phyloP scores from a whole-genome alignment of 2,797 vertebrate genomes.

The Peromyscus attwateri region DNA sequence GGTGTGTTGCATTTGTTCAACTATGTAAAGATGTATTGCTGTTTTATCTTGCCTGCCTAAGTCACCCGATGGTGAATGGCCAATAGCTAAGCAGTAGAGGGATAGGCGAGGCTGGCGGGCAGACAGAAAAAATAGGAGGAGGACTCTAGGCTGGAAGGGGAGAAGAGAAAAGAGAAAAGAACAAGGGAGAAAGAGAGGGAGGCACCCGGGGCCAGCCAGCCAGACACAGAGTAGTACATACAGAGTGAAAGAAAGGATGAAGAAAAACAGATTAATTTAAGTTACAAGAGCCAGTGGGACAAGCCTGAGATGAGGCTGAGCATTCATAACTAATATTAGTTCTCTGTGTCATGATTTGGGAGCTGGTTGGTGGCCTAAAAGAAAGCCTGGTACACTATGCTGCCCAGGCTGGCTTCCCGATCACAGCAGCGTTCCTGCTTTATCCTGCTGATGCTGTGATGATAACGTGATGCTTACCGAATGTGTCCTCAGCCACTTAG shows the following conservation, averaged over 20 bases:
- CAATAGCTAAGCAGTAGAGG: too few relatives aligned
- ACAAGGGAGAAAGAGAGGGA: neutral
- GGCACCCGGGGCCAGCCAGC: neutral
- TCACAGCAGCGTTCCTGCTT: neutral
- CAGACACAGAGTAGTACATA: neutral
- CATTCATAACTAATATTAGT: neutral
- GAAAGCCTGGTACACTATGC: neutral
- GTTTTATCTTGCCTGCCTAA: neutral
- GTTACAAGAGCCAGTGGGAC: neutral
- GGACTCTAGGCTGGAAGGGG: too few relatives aligned
- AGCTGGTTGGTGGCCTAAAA: neutral
- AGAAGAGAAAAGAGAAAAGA: neutral
- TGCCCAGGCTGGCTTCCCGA: neutral
- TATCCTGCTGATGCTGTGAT: neutral
- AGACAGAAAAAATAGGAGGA: too few relatives aligned
- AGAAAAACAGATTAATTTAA: neutral
- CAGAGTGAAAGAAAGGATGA: neutral
- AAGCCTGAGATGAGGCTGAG: neutral
- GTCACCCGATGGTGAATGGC: neutral
- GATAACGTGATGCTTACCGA: constrained; percentile 33
- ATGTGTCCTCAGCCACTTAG: constrained; percentile 11
- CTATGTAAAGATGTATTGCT: neutral
- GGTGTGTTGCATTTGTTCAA: neutral
- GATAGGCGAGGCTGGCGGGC: too few relatives aligned
- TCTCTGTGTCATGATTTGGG: neutral